A percentile compares a stretch with the other conserved stretches of the same genome.
phyloP scores from a whole-genome alignment of 2,888 invertebrate species.

The Nephrotoma guestfalica region DNA sequence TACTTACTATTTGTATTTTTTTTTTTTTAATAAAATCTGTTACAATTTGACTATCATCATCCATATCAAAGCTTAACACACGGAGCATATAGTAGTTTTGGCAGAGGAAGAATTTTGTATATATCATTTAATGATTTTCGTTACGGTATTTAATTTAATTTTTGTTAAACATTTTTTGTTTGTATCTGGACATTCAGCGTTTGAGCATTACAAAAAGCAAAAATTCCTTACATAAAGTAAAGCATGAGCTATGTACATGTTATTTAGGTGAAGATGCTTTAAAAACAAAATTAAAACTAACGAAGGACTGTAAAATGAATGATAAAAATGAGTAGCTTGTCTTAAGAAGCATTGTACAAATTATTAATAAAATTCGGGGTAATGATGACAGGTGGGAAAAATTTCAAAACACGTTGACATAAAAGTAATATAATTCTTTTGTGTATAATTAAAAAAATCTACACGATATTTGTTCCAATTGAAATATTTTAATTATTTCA shows the following conservation, averaged over 20 bases:
- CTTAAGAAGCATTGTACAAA: neutral
- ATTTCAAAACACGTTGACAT: neutral
- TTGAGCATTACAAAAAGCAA: neutral
- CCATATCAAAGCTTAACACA: neutral
- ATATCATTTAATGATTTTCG: neutral
- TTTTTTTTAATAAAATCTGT: neutral
- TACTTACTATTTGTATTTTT: neutral
- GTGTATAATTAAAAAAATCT: neutral
- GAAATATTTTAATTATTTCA: neutral
- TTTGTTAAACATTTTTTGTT: neutral
- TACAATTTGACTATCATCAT: neutral
- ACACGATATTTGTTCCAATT: too few species aligned
- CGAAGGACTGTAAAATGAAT: neutral
- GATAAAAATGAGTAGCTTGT: neutral
- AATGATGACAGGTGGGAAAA: neutral
- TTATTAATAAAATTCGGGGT: neutral
- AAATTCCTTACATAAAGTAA: neutral
- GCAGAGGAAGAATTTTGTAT: neutral
- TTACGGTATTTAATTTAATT: neutral
- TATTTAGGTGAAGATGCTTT: neutral
- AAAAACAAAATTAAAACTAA: neutral
- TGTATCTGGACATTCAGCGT: neutral
- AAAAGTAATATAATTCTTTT: neutral
- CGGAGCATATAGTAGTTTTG: neutral
- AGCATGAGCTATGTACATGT: neutral